These are phyloP conservation scores for Crossocerus cetratus DNA, from an alignment of 2,888 invertebrate genomes.

Conservation along the genomic window DNA sequence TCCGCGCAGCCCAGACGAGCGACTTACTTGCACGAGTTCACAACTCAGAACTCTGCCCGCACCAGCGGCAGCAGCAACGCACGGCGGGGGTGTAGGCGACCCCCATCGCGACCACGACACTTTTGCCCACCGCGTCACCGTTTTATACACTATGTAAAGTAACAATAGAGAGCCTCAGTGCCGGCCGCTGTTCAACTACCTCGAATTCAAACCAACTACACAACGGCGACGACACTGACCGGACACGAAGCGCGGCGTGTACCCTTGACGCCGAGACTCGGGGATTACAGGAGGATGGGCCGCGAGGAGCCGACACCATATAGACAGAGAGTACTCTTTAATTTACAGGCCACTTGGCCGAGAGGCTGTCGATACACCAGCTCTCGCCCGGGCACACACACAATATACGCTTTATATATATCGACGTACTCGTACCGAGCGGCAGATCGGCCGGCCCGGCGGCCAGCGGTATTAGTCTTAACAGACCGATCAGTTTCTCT, in stretches of 20 bases:
- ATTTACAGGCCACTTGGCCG: constrained; percentile 34
- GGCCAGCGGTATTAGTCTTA: too few relatives aligned
- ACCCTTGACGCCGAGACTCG: neutral
- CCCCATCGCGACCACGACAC: neutral
- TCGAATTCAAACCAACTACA: constrained; percentile 43
- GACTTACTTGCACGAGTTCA: neutral
- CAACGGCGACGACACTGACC: constrained; percentile 37
- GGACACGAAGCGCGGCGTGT: constrained; percentile 25
- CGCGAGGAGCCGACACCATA: constrained; percentile 5
- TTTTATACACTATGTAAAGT: constrained; percentile 3
- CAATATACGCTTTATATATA: constrained; percentile 17
- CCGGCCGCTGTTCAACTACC: constrained; percentile 47
- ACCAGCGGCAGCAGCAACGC: neutral
- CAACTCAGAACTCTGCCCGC: neutral
- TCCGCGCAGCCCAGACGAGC: constrained; percentile 2
- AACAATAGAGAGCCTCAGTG: constrained; percentile 12
- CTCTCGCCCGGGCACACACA: constrained; percentile 48
- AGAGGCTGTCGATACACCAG: constrained; percentile 73
- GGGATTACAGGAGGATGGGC: neutral
- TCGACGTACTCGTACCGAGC: constrained; percentile 1
- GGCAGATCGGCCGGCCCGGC: neutral
- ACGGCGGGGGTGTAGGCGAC: neutral
- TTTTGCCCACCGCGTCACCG: neutral
- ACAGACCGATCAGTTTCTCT: constrained; percentile 17
- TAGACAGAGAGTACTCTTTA: constrained; percentile 6